Conservation (phyloP, 2,113 vertebrate genomes). For the Passerina amoena region DNA sequence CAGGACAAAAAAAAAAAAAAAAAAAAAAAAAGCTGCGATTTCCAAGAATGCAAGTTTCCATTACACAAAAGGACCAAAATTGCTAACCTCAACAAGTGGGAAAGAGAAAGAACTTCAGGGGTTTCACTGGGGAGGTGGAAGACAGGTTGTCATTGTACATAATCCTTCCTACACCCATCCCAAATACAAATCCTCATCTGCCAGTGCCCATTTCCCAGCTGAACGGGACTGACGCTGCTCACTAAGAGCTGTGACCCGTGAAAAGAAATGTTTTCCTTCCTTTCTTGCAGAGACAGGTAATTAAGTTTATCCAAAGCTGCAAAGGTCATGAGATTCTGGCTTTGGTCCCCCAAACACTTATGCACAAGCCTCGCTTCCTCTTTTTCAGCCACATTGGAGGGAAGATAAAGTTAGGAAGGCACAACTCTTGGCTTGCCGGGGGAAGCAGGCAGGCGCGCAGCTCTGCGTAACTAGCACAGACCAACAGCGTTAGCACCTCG, state of each 20-base stretch:
- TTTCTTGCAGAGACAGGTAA: not conserved
- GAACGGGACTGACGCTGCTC: not conserved
- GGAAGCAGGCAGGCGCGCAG: not conserved
- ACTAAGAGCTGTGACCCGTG: not conserved
- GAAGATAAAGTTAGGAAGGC: not conserved
- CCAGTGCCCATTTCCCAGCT: not conserved
- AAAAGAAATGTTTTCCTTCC: not conserved
- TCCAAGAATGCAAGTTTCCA: slow-evolving; percentile 76
- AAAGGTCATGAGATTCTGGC: not conserved
- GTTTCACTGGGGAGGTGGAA: not conserved
- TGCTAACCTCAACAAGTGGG: slow-evolving; percentile 19
- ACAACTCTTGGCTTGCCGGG: not conserved
- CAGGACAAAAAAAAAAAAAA: not conserved
- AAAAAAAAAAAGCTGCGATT: slow-evolving; percentile 5
- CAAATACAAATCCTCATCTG: not conserved
- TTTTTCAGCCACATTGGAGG: not conserved
- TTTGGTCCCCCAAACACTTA: not conserved
- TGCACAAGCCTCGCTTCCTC: not conserved
- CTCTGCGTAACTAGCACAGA: not conserved
- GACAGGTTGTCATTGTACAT: not conserved
- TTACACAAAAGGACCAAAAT: slow-evolving; percentile 51
- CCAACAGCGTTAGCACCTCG: fast-evolving
- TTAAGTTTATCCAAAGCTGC: not conserved
- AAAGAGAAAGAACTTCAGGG: not conserved
- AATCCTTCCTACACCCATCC: not conserved